Percentiles rank a stretch among this genome's conserved stretches.
Evolutionary conservation across 1,140 invertebrate genomes (phyloP).

Genomic region (Heliconius nattereri): DNA sequence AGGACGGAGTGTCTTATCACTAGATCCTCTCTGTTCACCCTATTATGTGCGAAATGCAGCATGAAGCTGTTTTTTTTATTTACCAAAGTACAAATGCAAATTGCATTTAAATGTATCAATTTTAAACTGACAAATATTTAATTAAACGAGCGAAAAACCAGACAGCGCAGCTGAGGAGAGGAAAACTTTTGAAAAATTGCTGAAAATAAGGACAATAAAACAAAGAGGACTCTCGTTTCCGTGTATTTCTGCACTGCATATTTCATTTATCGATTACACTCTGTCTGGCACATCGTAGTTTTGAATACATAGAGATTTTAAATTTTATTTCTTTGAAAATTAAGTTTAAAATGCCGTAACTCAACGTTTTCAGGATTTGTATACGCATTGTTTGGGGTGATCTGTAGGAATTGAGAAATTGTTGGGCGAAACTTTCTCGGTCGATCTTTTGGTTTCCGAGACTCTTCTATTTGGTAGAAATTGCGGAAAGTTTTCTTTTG

Average conservation of each 20-base stretch:
- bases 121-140: neutral
- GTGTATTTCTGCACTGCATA: conserved; percentile 25
- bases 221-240: conserved; percentile 15
- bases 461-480: neutral
- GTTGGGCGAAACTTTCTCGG: neutral
- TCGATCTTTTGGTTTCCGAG: neutral
- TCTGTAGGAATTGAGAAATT: conserved; percentile 12
- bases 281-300: conserved; percentile 15
- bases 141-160: conserved; percentile 7
- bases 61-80: no score
- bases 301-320: neutral
- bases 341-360: conserved; percentile 22
- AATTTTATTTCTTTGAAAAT: neutral
- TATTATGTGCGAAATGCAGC: no score
- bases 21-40: neutral
- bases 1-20: neutral
- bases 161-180: conserved; percentile 19
- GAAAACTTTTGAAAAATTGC: conserved; percentile 20
- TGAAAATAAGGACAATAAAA: conserved; percentile 21
- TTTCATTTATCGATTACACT: conserved; percentile 32
- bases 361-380: neutral
- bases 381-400: conserved; percentile 11
- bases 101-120: neutral
- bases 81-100: neutral
- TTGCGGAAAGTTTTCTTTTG: neutral